Evolutionary conservation across 2,888 invertebrate genomes (phyloP), one percentile per base, ranked within the genome.

Genomic region (Agriopis aurantiaria): DNA sequence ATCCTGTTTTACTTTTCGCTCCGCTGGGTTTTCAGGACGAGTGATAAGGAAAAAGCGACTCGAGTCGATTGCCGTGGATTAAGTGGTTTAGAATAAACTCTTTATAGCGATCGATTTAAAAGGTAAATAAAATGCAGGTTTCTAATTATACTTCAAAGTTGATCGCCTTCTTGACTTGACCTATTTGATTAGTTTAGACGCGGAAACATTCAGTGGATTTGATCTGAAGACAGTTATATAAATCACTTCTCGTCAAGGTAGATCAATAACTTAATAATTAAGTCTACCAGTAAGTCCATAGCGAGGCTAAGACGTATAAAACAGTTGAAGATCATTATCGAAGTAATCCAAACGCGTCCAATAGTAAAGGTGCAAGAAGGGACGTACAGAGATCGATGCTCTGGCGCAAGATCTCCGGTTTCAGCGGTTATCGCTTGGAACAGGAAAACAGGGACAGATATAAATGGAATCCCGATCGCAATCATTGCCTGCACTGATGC

Each of bases 401-500:
- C 78, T 71, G 73, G 70, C 69, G 78, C 77, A 77, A 78, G 74
- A 71, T 73, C 74, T 68, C 75, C 73, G 75, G 73, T 79, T 73
- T 71, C 75, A 66, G 75, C 72, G 75, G 53, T 51, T 74, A 79
- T 84, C 73, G 81, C 82, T 73, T 80, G 80, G 82, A 84, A 87
- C 89, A 90, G 89, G 89, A 89, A 90, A 90, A 88, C 88, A 83
- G 83, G 83, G 82, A 83, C 85, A 86, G 83, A 84, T 85, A 88
- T 85, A 88, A 88, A 87, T 87, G 88, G 87, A 87, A 88, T 88
- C 86, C 84, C 81, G 84, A 85, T 85, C 81, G 81, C 78, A 76
- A 79, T 76, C 77, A 75, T 79, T 79, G 79, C 74, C 70, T 69
- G 62, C 63, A 65, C 60, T 69, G 75, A 72, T 72, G 68, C 72